Percentiles rank a stretch among this genome's conserved stretches.
These are phyloP conservation scores for Heteromyza rotundicornis DNA, from an alignment of 2,888 invertebrate genomes.

Conservation along the genomic window DNA sequence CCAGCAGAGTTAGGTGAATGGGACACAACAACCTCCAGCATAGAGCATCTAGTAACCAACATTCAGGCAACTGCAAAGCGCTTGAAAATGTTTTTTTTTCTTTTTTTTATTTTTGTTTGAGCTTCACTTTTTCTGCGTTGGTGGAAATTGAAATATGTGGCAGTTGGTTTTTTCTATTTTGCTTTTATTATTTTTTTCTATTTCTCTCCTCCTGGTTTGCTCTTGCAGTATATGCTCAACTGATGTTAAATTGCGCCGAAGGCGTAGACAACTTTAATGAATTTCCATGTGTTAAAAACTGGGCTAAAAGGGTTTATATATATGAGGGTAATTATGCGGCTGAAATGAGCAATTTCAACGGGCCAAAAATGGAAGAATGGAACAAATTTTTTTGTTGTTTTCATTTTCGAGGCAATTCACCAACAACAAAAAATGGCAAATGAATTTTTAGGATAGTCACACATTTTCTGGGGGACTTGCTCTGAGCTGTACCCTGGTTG, in stretches of 20 bases:
- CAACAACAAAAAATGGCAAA: too few relatives aligned
- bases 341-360: too few relatives aligned
- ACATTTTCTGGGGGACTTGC: too few relatives aligned
- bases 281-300: conserved; percentile 31
- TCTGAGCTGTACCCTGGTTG: too few relatives aligned
- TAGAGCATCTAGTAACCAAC: not conserved
- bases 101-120: too few relatives aligned
- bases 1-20: conserved; percentile 20
- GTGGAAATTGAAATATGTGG: not conserved
- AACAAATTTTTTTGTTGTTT: conserved; percentile 22
- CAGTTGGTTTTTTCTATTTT: not conserved
- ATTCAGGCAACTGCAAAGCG: not conserved
- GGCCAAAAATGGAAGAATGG: conserved; percentile 42
- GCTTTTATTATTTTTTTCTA: not conserved
- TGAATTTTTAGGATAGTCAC: too few relatives aligned
- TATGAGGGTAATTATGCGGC: conserved; percentile 53
- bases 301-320: conserved; percentile 45
- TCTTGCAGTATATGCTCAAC: conserved; percentile 31
- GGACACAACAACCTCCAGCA: conserved; percentile 5
- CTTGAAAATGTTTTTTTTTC: not conserved
- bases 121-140: not conserved
- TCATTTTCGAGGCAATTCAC: too few relatives aligned
- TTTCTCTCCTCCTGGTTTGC: not conserved
- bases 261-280: conserved; percentile 52
- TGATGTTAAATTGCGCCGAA: conserved; percentile 46